Base-by-base conservation (phyloP, 2,888 invertebrate species). In the Xylocampa areola region DNA sequence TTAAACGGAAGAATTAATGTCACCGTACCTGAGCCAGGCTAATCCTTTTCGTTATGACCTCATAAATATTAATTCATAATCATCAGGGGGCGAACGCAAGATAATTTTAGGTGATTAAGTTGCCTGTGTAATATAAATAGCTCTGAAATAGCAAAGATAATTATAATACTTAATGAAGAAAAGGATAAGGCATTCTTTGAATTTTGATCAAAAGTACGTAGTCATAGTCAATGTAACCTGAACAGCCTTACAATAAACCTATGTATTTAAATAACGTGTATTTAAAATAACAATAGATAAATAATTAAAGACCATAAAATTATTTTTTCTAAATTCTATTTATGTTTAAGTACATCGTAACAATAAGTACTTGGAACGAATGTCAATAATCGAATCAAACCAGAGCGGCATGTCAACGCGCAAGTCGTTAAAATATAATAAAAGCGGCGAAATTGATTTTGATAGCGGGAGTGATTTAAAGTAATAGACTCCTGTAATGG, bases 51-150 rank as follows among this genome's bases (percentile, higher is more conserved):
- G 64, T 70, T 75, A 62, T 64, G 68, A 69, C 35, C 58, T 69
- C 60, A 75, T 75, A 73, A 75, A 77, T 75, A 72, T 62, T 62
- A 52, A 69, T 66, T 66, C 32, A 36, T 57, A 55, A 72, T 75
- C 60, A 73, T 39, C 32, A 40, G 8, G 40, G n/a, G 30, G 68
- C 29, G 47, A 49, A 21, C 40, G 57, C 11, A 36, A 27, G 32
- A 45, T 49, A 47, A 68, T 64, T 57, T 61, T 35, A 27, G 13
- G 48, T 57, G 37, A 57, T 59, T 44, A 43, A 58, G 39, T 48
- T 50, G 2, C 33, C 36, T 47, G 36, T 43, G 14, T 17, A 40
- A 16, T 49, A 35, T 21, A 44, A 32, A 61, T 44, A 36, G 23
- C 6, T 6, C 4, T 40, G 8, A 37, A 51, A 30, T 47, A 8